These are phyloP conservation scores for Apis dorsata DNA, from an alignment of 1,140 invertebrate genomes.

Conservation along the genomic window DNA sequence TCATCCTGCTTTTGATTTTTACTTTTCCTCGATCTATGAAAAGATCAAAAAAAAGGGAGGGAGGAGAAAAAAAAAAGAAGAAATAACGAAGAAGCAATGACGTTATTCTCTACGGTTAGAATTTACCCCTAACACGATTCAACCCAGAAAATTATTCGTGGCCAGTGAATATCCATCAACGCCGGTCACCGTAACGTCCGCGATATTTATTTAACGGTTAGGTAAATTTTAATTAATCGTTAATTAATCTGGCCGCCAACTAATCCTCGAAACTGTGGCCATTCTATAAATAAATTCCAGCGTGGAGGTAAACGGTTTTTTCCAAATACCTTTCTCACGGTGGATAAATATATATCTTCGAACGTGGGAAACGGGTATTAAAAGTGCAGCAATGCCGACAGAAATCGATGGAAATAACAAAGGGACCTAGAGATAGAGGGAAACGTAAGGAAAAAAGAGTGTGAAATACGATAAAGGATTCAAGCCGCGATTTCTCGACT, in stretches of 20 bases:
- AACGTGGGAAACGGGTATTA: not conserved
- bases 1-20: too few relatives aligned
- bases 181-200: not conserved
- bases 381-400: too few relatives aligned
- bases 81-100: not conserved
- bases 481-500: not conserved
- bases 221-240: slow-evolving; percentile 47
- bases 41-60: not conserved
- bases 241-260: slow-evolving; percentile 19
- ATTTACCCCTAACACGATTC: not conserved
- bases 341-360: not conserved
- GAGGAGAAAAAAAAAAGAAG: too few relatives aligned
- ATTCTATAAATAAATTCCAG: slow-evolving; percentile 12
- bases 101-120: not conserved
- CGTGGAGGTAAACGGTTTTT: not conserved
- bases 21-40: not conserved
- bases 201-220: slow-evolving; percentile 37
- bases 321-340: not conserved
- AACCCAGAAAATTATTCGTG: not conserved
- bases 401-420: not conserved
- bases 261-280: not conserved
- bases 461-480: not conserved
- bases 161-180: not conserved
- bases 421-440: not conserved
- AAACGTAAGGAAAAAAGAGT: not conserved